A percentile compares a stretch with the other conserved stretches of the same genome.
These are phyloP conservation scores for Rhagoletis zephyria DNA, from an alignment of 1,140 invertebrate species.

Conservation along the genomic window DNA sequence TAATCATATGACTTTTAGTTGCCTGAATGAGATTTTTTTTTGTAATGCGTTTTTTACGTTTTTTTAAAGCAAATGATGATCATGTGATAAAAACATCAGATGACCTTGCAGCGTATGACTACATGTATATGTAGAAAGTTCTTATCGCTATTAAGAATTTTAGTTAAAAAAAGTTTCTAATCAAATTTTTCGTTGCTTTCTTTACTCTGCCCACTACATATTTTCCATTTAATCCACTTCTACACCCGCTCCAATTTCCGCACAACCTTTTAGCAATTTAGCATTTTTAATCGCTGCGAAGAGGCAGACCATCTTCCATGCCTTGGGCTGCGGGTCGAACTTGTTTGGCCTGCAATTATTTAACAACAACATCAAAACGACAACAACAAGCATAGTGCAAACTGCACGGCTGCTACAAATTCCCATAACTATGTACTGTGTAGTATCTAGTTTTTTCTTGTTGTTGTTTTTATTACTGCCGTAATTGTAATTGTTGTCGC, in stretches of 20 bases:
- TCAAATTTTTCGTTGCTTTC: too few relatives aligned
- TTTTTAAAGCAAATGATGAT: too few relatives aligned
- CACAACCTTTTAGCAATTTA: slow-evolving; percentile 13
- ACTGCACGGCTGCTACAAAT: neutral
- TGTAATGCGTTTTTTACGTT: too few relatives aligned
- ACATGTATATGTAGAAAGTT: too few relatives aligned
- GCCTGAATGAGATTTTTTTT: too few relatives aligned
- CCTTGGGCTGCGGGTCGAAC: neutral
- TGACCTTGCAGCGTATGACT: too few relatives aligned
- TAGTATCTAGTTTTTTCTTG: neutral
- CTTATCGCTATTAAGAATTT: too few relatives aligned
- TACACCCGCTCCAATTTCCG: neutral
- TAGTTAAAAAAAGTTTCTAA: too few relatives aligned
- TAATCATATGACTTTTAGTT: too few relatives aligned
- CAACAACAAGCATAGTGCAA: neutral
- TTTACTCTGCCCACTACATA: too few relatives aligned
- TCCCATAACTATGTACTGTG: neutral
- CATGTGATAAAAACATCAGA: too few relatives aligned
- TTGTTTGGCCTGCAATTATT: slow-evolving; percentile 30
- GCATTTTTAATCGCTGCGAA: neutral
- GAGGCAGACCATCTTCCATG: neutral
- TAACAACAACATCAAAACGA: neutral
- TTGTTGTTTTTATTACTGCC: slow-evolving; percentile 34
- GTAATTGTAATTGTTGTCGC: slow-evolving; percentile 48
- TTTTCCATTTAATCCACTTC: too few relatives aligned